Percentiles rank a stretch among this genome's conserved stretches.
Conservation (phyloP, 2,113 vertebrate species). For the Atrichornis clamosus region DNA sequence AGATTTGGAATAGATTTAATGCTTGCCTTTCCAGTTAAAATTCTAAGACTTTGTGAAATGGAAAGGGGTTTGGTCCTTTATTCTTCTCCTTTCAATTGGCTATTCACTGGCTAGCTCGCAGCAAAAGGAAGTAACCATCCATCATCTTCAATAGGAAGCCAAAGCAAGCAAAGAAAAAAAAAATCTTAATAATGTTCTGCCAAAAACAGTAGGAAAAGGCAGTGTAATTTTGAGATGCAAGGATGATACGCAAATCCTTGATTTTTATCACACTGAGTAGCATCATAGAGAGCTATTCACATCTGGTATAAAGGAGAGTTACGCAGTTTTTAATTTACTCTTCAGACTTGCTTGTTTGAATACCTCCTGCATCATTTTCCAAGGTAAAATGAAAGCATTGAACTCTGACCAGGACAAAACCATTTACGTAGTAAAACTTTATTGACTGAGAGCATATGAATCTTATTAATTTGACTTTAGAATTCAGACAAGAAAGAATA, state of each 20-base stretch:
- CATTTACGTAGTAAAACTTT: slow-evolving; percentile 41
- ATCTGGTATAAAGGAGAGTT: background rate
- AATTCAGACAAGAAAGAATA: slow-evolving; percentile 29
- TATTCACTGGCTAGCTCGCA: background rate
- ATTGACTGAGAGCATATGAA: background rate
- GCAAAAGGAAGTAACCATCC: background rate
- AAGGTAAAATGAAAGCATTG: slow-evolving; percentile 2
- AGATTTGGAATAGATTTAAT: slow-evolving; percentile 8
- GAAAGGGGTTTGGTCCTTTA: background rate
- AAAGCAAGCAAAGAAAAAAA: background rate
- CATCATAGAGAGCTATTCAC: background rate
- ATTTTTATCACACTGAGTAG: slow-evolving; percentile 10
- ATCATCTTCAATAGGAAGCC: background rate
- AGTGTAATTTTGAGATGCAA: background rate
- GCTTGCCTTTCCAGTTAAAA: background rate
- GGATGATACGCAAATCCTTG: background rate
- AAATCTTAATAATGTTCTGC: slow-evolving; percentile 5
- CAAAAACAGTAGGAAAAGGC: background rate
- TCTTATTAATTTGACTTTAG: slow-evolving; percentile 44
- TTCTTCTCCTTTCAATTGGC: background rate
- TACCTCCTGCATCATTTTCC: background rate
- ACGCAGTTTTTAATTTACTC: background rate
- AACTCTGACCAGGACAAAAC: slow-evolving; percentile 11
- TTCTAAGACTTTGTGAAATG: background rate
- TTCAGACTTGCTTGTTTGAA: background rate